Evolutionary conservation across 2,113 vertebrate genomes (phyloP), one percentile per base, ranked within the genome.

Genomic region (Lichenostomus cassidix): DNA sequence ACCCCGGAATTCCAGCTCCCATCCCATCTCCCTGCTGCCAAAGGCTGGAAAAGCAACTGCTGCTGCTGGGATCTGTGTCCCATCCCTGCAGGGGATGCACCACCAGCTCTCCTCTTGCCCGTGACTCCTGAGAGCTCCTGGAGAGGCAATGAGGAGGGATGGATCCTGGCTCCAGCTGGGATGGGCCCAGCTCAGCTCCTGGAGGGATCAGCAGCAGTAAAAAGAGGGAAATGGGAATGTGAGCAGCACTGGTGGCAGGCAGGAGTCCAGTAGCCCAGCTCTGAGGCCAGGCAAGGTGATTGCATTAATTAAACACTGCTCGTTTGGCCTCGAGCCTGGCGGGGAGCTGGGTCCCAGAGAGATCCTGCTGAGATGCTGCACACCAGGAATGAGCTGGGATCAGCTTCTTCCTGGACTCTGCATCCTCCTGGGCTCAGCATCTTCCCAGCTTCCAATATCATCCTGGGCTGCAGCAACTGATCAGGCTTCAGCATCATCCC

Each of bases 81-180:
- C 11, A 12, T 5, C 49, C 35, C 73, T 20, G 14, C 0, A 50
- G 25, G 39, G 24, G 46, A 49, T 8, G 49, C 9, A 3, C 3
- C 3, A 1, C 59, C 2, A 28, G 55, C 6, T 31, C 8, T 29
- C 3, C 41, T 41, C 50, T 27, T 19, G 17, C 41, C 55, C 0
- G 4, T 88, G 83, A 79, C 88, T 94, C 67, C 39, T 1, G 8
- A 12, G 49, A 73, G 49, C 11, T 22, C 5, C 2, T 5, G 59
- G 44, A 53, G 28, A 37, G 27, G 33, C 25, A 11, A 15, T 6
- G 41, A 83, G 25, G 11, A 5, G 24, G 20, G 24, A 35, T 7
- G 27, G 49, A 28, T 35, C 19, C 69, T 5, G 20, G 31, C 4
- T 56, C 33, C 47, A 15, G 53, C 39, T 49, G 76, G 65, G 84